phyloP scores from a whole-genome alignment of 2,797 vertebrate species.

The Mormyrops boulengeri region DNA sequence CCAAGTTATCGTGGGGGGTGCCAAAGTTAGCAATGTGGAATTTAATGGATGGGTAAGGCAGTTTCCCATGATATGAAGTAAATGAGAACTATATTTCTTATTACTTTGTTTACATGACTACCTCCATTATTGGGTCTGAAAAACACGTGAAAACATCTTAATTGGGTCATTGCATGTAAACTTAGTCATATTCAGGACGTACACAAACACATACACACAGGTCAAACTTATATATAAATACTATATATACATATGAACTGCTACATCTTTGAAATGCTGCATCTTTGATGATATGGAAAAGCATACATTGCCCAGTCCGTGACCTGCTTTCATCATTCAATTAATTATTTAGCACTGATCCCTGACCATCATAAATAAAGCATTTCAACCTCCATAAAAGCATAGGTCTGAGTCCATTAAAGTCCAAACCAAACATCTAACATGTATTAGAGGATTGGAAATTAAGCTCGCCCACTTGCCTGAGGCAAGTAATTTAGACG shows the following conservation, averaged over 20 bases:
- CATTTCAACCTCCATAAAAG: neutral
- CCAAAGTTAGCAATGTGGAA: too few relatives aligned
- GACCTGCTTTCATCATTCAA: neutral
- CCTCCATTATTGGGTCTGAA: too few relatives aligned
- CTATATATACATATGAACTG: neutral
- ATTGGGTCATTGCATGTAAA: too few relatives aligned
- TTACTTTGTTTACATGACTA: too few relatives aligned
- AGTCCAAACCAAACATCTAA: neutral
- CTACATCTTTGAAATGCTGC: neutral
- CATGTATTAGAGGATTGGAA: neutral
- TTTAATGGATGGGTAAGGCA: too few relatives aligned
- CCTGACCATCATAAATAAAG: neutral
- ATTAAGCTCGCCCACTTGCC: neutral
- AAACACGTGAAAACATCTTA: too few relatives aligned
- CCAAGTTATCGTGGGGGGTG: too few relatives aligned
- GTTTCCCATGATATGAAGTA: too few relatives aligned
- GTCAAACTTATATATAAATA: neutral
- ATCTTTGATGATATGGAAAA: neutral
- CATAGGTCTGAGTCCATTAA: neutral
- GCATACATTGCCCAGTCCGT: neutral
- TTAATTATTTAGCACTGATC: neutral
- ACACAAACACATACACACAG: neutral
- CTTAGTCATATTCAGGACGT: neutral
- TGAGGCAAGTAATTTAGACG: neutral
- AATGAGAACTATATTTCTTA: too few relatives aligned